phyloP scores from a whole-genome alignment of 2,888 invertebrate genomes.

The Agonopterix arenella region DNA sequence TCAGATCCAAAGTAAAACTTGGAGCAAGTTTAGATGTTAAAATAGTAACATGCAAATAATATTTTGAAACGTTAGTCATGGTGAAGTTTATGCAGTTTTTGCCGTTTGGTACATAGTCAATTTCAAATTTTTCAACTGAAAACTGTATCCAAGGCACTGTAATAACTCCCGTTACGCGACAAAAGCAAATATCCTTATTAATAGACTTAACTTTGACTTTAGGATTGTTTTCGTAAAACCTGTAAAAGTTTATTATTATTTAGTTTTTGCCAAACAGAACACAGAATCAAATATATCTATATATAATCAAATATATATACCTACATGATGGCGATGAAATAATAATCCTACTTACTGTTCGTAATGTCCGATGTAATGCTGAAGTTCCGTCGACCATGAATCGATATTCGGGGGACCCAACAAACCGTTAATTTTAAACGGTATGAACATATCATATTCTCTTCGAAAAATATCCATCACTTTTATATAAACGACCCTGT shows the following conservation, averaged over 20 bases:
- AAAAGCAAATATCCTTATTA: constrained; percentile 57
- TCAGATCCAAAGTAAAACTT: constrained; percentile 42
- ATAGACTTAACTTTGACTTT: constrained; percentile 49
- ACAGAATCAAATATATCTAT: neutral
- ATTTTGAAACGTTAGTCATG: constrained; percentile 61
- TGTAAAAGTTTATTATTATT: constrained; percentile 23
- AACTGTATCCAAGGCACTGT: constrained; percentile 59
- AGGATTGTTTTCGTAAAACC: constrained; percentile 51
- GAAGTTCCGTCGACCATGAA: constrained; percentile 43
- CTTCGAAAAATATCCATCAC: constrained; percentile 51
- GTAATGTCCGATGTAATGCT: constrained; percentile 44
- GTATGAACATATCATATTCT: constrained; percentile 76
- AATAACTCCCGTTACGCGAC: constrained; percentile 55
- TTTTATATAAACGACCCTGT: constrained; percentile 55
- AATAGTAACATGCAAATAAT: constrained; percentile 46
- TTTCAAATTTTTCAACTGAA: constrained; percentile 56
- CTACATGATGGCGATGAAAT: neutral
- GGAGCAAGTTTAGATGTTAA: constrained; percentile 47
- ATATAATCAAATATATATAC: neutral
- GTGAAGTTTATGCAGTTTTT: constrained; percentile 45
- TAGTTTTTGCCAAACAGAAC: neutral
- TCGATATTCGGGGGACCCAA: constrained; percentile 70
- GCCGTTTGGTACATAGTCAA: constrained; percentile 32
- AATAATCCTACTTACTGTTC: constrained; percentile 41
- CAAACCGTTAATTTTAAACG: constrained; percentile 75